Conservation (phyloP, 1,140 invertebrate genomes). For the Eueides isabella region DNA sequence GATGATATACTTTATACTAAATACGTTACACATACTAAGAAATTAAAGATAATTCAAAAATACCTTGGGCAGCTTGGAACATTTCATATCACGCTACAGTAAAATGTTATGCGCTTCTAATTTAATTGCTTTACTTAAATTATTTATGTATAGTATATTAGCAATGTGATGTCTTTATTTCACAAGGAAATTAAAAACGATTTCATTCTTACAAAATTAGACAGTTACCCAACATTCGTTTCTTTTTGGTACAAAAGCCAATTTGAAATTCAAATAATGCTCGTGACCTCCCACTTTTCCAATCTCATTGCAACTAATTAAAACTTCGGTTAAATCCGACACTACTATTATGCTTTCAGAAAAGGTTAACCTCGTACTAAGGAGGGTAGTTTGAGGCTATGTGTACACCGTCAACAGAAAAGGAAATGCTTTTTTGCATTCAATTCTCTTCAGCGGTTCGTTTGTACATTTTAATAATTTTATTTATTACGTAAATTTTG, state of each 20-base stretch:
- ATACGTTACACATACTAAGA: too few relatives aligned
- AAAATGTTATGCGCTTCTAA: too few relatives aligned
- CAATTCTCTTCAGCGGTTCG: not conserved
- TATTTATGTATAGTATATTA: too few relatives aligned
- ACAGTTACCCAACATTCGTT: not conserved
- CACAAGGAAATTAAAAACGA: not conserved
- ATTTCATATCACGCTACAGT: too few relatives aligned
- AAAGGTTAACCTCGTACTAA: conserved; percentile 61
- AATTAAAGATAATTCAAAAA: too few relatives aligned
- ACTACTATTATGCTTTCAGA: conserved; percentile 72
- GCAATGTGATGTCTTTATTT: too few relatives aligned
- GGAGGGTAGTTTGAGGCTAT: conserved; percentile 31
- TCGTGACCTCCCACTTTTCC: conserved; percentile 55
- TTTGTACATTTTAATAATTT: not conserved
- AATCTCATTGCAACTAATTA: conserved; percentile 75
- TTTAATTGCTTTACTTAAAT: too few relatives aligned
- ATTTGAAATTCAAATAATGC: conserved; percentile 57
- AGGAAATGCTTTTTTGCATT: not conserved
- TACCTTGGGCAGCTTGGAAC: too few relatives aligned
- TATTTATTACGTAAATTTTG: too few relatives aligned
- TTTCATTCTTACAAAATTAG: not conserved
- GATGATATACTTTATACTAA: too few relatives aligned
- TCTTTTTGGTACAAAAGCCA: not conserved
- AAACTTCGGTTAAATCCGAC: conserved; percentile 73
- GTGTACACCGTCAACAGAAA: conserved; percentile 43